A percentile compares a stretch with the other conserved stretches of the same genome.
phyloP scores from a whole-genome alignment of 2,888 invertebrate species.

The Dryobotodes eremita region DNA sequence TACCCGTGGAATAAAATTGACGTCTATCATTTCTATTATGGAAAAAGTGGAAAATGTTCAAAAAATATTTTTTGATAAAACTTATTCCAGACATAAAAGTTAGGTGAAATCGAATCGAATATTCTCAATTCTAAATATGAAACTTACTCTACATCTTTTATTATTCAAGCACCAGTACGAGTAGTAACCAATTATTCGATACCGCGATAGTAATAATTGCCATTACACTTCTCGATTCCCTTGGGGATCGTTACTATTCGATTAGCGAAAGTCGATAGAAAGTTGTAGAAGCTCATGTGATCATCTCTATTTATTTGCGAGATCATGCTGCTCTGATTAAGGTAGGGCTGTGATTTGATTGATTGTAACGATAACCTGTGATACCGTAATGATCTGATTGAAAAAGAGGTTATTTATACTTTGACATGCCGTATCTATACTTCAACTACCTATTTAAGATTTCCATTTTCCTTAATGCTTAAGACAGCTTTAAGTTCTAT shows the following conservation, averaged over 20 bases:
- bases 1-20: too few relatives aligned
- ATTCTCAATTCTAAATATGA: neutral
- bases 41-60: too few relatives aligned
- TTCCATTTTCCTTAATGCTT: neutral
- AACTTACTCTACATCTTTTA: constrained; percentile 12
- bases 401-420: constrained; percentile 1
- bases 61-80: too few relatives aligned
- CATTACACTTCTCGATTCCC: constrained; percentile 58
- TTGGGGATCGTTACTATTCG: constrained; percentile 63
- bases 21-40: too few relatives aligned
- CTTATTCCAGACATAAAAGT: too few relatives aligned
- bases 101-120: neutral
- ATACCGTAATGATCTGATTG: constrained; percentile 14
- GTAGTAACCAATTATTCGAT: constrained; percentile 61
- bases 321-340: constrained; percentile 68
- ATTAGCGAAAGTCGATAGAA: constrained; percentile 81
- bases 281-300: constrained; percentile 71
- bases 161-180: constrained; percentile 22
- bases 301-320: constrained; percentile 70
- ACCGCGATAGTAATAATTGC: constrained; percentile 50
- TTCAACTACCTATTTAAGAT: neutral
- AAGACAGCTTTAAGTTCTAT: neutral
- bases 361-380: constrained; percentile 48
- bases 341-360: constrained; percentile 56
- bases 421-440: neutral